A percentile compares a stretch with the other conserved stretches of the same genome.
Evolutionary conservation across 2,888 invertebrate genomes (phyloP).

Genomic region (Nipponacmea schrenckii): DNA sequence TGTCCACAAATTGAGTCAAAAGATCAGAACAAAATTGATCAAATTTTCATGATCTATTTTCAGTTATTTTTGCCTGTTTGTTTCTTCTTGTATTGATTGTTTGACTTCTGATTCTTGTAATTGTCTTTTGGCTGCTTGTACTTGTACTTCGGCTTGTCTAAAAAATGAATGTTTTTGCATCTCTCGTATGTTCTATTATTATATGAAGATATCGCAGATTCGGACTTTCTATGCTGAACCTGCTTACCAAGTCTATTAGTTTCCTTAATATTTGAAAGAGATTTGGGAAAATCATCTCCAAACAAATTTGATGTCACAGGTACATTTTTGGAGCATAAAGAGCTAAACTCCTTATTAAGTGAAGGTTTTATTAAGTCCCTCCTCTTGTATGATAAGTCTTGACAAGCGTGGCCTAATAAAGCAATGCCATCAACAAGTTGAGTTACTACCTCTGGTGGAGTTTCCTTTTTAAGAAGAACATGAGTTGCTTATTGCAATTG

Average conservation of each 20-base stretch:
- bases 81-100: too few relatives aligned
- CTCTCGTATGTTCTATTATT: background rate
- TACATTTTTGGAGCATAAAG: too few relatives aligned
- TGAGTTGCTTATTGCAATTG: background rate
- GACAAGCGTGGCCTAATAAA: too few relatives aligned
- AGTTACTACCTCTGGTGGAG: too few relatives aligned
- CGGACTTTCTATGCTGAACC: too few relatives aligned
- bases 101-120: background rate
- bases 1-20: background rate
- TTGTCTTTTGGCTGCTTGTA: background rate
- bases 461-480: background rate
- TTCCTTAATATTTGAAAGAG: background rate
- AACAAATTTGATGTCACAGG: too few relatives aligned
- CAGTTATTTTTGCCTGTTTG: background rate
- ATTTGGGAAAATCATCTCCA: background rate
- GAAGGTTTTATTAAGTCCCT: too few relatives aligned
- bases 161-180: background rate
- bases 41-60: background rate
- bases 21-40: background rate
- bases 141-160: background rate
- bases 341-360: too few relatives aligned
- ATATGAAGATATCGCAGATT: background rate
- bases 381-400: too few relatives aligned
- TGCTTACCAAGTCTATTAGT: too few relatives aligned
- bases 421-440: background rate